Base-by-base conservation (phyloP, 2,888 invertebrate genomes). In the Hyposoter didymator region DNA sequence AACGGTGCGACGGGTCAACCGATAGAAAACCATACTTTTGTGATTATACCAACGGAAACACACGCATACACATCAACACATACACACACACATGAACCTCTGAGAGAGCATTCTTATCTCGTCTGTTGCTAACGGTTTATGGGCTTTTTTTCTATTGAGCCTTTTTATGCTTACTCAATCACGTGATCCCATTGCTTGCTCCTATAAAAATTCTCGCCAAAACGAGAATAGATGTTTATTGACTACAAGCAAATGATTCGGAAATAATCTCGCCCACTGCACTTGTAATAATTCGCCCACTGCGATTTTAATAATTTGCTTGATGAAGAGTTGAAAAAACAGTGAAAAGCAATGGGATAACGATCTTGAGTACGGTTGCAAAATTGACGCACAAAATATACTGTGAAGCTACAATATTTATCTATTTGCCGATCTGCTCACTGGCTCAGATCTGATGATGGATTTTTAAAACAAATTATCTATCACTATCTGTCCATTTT, bases 31-130 rank as follows among this genome's bases (percentile, higher is more conserved):
- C 55, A 66, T 45, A 85, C 79, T 82, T 87, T 84, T 72, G 82
- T 75, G 66, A 87, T 79, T 67, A 66, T 32, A 85, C 69, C 39
- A 62, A 19, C 4, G 10, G 32, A 70, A 59, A 22, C 10, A 85
- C 72, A 47, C 17, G 78, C 49, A 87, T 35, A 81, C 49, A 85
- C 84, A 79, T 66, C 76, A 32, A 84, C 73, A 52, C 19, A 78
- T 52, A 86, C 35, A 82, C 52, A 84, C 85, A 79, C 22, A 22
- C 35, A 43, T 49, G 14, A 83, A 52, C 62, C 45, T 83, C 83
- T 78, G 49, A 32, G 62, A 35, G 78, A 86, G 82, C 84, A 86
- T 84, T 87, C 83, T 88, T 88, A 86, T 86, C 85, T 84, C 78
- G 72, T 85, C 84, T 72, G 75, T 74, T 84, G 81, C 89, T 85